These are phyloP conservation scores for Melanogrammus aeglefinus DNA, from an alignment of 2,797 vertebrate species.

Conservation along the genomic window DNA sequence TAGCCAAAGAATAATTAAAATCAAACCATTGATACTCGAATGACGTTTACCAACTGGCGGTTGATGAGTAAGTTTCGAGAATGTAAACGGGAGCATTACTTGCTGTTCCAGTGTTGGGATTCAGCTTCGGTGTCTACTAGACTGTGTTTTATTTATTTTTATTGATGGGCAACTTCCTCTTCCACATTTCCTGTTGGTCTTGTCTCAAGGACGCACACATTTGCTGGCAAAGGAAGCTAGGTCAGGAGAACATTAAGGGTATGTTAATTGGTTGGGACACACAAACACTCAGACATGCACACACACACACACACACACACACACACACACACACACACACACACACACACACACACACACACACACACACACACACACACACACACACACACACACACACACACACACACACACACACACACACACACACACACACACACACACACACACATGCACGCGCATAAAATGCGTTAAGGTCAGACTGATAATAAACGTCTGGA, in stretches of 20 bases:
- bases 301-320: neutral
- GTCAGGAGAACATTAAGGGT: constrained; percentile 5
- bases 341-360: too few relatives aligned
- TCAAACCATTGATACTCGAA: too few relatives aligned
- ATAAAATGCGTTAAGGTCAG: neutral
- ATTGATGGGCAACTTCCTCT: constrained; percentile 3
- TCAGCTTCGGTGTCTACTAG: neutral
- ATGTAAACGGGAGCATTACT: neutral
- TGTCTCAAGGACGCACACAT: neutral
- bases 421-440: neutral
- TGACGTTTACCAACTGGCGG: too few relatives aligned
- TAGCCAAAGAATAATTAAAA: too few relatives aligned
- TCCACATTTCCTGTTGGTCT: constrained; percentile 1
- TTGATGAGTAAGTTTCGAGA: neutral
- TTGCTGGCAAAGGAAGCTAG: constrained; percentile 4
- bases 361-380: too few relatives aligned
- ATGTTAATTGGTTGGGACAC: neutral
- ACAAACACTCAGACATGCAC: neutral
- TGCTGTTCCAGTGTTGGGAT: neutral
- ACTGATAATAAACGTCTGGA: neutral
- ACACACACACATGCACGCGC: neutral
- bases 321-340: neutral
- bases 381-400: too few relatives aligned
- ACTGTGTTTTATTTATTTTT: neutral
- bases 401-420: too few relatives aligned